Conservation (phyloP, 1,140 invertebrate species). For the Chlorops oryzae region DNA sequence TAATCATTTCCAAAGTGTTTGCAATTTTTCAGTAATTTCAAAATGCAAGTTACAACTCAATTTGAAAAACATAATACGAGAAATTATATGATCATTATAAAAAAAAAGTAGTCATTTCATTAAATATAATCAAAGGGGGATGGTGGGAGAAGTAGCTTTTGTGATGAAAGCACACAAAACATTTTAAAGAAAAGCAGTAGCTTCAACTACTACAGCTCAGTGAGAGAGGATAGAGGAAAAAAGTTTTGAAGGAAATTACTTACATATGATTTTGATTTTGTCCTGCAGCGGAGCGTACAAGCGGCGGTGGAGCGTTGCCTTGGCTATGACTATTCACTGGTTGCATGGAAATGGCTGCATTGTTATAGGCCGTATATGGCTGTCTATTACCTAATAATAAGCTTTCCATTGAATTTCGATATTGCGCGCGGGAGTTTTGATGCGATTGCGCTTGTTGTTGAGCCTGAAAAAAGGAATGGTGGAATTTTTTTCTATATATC, state of each 20-base stretch:
- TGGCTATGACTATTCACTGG: slow-evolving; percentile 36
- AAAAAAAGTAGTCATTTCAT: too few species aligned
- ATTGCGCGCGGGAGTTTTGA: slow-evolving; percentile 34
- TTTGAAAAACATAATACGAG: slow-evolving; percentile 47
- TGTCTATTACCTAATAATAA: slow-evolving; percentile 38
- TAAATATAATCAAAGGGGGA: too few species aligned
- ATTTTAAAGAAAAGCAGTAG: too few species aligned
- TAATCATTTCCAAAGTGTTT: slow-evolving; percentile 1
- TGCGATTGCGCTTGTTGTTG: slow-evolving; percentile 42
- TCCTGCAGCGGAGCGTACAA: slow-evolving; percentile 40
- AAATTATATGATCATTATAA: too few species aligned
- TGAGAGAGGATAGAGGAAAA: not conserved
- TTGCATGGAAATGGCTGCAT: slow-evolving; percentile 43
- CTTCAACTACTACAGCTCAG: too few species aligned
- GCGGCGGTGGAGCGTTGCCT: slow-evolving; percentile 38
- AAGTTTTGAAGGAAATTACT: too few species aligned
- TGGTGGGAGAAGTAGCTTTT: too few species aligned
- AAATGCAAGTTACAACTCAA: slow-evolving; percentile 38
- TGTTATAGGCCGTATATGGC: slow-evolving; percentile 36
- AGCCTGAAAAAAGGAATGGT: slow-evolving; percentile 16
- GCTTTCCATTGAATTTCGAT: slow-evolving; percentile 41
- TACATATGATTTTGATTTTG: slow-evolving; percentile 36
- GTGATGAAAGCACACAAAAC: too few species aligned
- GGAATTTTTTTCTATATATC: slow-evolving; percentile 4
- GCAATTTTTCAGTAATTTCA: not conserved